These are phyloP conservation scores for Chamaetylas fuelleborni DNA, from an alignment of 2,113 vertebrate species.

Conservation along the genomic window DNA sequence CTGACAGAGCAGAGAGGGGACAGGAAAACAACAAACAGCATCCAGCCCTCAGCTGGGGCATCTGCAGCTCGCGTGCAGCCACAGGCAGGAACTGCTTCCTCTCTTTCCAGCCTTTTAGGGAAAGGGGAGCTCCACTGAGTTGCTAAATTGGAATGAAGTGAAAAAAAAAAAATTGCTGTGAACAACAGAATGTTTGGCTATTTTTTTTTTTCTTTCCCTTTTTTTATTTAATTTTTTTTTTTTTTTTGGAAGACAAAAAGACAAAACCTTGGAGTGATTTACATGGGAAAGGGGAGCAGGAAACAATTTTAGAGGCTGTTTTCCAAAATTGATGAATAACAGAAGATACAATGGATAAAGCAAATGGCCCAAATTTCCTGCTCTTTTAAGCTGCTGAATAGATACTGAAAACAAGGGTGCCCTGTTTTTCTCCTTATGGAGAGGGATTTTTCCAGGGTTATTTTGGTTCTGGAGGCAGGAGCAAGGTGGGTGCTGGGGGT, in stretches of 20 bases:
- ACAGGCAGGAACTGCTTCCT: constrained; percentile 75
- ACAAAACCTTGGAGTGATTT: constrained; percentile 48
- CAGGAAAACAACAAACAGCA: constrained; percentile 65
- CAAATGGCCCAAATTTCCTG: constrained; percentile 69
- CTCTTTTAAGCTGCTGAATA: constrained; percentile 37
- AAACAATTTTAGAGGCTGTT: constrained; percentile 64
- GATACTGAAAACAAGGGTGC: constrained; percentile 36
- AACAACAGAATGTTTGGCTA: constrained; percentile 20
- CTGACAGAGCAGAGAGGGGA: constrained; percentile 55
- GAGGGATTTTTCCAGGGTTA: background rate
- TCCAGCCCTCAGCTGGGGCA: constrained; percentile 22
- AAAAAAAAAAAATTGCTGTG: constrained; percentile 1
- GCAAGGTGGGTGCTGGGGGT: background rate
- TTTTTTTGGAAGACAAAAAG: background rate
- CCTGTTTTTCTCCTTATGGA: constrained; percentile 38
- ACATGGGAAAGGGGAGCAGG: constrained; percentile 73
- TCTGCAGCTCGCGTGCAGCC: constrained; percentile 62
- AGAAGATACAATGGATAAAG: constrained; percentile 61
- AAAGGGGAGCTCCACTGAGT: constrained; percentile 47
- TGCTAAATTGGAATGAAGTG: constrained; percentile 70
- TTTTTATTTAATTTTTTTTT: background rate
- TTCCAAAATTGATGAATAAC: constrained; percentile 67
- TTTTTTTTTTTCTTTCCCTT: background rate
- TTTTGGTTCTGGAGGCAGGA: background rate
- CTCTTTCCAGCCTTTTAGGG: constrained; percentile 28